phyloP scores from a whole-genome alignment of 2,888 invertebrate species.

The Cactoblastis cactorum region DNA sequence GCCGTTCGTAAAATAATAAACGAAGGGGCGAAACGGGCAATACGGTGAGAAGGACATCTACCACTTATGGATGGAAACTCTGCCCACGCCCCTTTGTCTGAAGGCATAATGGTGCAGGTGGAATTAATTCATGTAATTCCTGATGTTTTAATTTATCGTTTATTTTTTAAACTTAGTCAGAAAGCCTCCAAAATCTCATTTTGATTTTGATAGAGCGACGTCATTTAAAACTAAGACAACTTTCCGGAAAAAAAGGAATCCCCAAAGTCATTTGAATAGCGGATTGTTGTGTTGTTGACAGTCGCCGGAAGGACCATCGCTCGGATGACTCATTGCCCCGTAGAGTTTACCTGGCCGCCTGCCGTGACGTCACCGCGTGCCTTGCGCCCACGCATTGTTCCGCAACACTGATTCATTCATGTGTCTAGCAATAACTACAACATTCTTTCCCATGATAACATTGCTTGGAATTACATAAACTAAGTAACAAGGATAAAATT shows the following conservation, averaged over 20 bases:
- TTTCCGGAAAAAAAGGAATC: not conserved
- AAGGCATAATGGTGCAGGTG: too few species aligned
- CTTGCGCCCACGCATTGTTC: slow-evolving; percentile 4
- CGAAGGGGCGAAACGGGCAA: too few species aligned
- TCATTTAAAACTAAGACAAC: not conserved
- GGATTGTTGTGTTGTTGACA: not conserved
- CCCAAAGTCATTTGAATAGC: not conserved
- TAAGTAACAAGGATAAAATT: not conserved
- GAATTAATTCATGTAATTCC: too few species aligned
- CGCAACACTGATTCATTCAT: slow-evolving; percentile 8
- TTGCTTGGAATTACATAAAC: not conserved
- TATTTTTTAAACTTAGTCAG: too few species aligned
- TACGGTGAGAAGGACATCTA: too few species aligned
- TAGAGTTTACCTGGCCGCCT: slow-evolving; percentile 1
- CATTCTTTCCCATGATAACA: not conserved
- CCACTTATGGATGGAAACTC: too few species aligned
- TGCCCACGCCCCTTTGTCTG: too few species aligned
- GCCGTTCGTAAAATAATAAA: too few species aligned
- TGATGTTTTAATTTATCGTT: too few species aligned
- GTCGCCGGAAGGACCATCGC: slow-evolving; percentile 8
- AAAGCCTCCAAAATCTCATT: too few species aligned
- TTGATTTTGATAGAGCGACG: too few species aligned
- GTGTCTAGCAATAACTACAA: not conserved
- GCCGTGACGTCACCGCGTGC: slow-evolving; percentile 11
- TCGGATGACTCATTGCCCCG: not conserved